A percentile compares a stretch with the other conserved stretches of the same genome.
Evolutionary conservation across 2,888 invertebrate genomes (phyloP).

Genomic region (Sicus ferrugineus): DNA sequence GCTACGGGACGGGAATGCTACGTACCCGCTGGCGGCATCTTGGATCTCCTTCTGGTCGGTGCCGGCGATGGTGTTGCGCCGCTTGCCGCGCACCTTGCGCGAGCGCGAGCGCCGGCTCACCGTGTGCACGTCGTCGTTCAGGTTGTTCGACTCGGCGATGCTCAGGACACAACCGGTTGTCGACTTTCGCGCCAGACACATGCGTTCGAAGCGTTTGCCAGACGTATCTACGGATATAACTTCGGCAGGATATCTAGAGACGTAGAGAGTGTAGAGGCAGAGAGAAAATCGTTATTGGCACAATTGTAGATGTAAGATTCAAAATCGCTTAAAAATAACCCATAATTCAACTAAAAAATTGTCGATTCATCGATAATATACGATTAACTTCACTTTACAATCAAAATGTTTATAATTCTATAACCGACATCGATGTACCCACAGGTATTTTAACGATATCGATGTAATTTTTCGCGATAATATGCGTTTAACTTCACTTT

Average conservation of each 20-base stretch:
- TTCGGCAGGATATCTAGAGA: constrained; percentile 81
- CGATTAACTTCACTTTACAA: no score
- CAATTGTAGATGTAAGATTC: no score
- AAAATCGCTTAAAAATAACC: no score
- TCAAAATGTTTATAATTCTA: no score
- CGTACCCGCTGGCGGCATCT: constrained; percentile 85
- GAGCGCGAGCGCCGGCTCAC: constrained; percentile 76
- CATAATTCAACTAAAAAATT: no score
- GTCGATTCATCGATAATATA: no score
- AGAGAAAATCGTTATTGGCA: no score
- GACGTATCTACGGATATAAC: constrained; percentile 89
- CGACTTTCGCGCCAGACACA: constrained; percentile 86
- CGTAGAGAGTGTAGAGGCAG: neutral
- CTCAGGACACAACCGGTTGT: constrained; percentile 65
- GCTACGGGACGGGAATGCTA: no score
- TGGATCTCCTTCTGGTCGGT: constrained; percentile 90
- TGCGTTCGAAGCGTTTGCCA: constrained; percentile 86
- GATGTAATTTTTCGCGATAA: no score
- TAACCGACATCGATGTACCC: no score
- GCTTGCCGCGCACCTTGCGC: constrained; percentile 80
- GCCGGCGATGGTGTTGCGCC: constrained; percentile 90
- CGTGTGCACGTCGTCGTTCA: constrained; percentile 69
- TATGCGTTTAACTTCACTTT: no score
- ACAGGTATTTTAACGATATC: no score
- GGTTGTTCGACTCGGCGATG: constrained; percentile 58